A percentile compares a stretch with the other conserved stretches of the same genome.
phyloP scores from a whole-genome alignment of 2,888 invertebrate species.

The Drosophila acutilabella region DNA sequence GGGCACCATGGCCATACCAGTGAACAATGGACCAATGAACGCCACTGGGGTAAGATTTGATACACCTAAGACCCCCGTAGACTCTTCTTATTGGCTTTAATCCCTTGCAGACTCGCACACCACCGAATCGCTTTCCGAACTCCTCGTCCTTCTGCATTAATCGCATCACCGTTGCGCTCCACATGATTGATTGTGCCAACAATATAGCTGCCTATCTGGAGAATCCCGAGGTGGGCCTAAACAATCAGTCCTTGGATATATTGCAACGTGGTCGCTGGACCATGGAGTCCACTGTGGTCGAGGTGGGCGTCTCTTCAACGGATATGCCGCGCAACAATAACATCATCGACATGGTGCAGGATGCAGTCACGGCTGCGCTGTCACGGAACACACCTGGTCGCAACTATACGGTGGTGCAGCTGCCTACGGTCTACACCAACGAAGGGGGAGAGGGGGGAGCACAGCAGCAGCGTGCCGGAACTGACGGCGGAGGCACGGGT shows the following conservation, averaged over 20 bases:
- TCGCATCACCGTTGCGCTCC: constrained; percentile 85
- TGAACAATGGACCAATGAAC: constrained; percentile 68
- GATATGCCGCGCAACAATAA: constrained; percentile 84
- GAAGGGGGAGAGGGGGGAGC: constrained; percentile 56
- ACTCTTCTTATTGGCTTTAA: not conserved
- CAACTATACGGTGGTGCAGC: constrained; percentile 84
- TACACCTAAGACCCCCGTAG: not conserved
- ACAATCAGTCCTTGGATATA: constrained; percentile 84
- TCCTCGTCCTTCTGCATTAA: constrained; percentile 85
- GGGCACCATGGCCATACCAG: constrained; percentile 85
- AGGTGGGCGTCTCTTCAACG: constrained; percentile 84
- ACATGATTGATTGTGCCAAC: constrained; percentile 85
- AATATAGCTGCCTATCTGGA: constrained; percentile 85
- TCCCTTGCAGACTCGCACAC: constrained; percentile 58
- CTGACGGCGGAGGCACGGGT: constrained; percentile 25
- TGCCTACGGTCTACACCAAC: constrained; percentile 82
- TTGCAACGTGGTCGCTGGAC: constrained; percentile 85
- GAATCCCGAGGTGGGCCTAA: constrained; percentile 84
- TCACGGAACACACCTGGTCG: constrained; percentile 82
- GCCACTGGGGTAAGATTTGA: constrained; percentile 44
- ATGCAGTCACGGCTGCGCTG: constrained; percentile 84
- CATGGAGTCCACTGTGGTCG: constrained; percentile 85
- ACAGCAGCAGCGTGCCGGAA: constrained; percentile 30
- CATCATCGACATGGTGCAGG: constrained; percentile 84
- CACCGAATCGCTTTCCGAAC: constrained; percentile 82